These are phyloP conservation scores for Amaurobius ferox DNA, from an alignment of 2,888 invertebrate species.

Conservation along the genomic window DNA sequence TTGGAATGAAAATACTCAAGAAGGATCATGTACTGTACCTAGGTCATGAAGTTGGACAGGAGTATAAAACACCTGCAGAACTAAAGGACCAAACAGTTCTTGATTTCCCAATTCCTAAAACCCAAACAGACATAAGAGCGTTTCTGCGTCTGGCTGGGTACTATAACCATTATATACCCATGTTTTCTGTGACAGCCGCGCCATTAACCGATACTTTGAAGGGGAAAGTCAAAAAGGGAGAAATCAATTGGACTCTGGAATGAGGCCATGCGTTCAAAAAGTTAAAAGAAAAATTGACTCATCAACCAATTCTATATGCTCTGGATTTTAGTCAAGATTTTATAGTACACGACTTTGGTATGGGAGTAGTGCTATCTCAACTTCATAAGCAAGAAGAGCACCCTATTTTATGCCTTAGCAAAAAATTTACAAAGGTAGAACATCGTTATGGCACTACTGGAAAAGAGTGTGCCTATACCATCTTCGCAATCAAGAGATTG, in stretches of 20 bases:
- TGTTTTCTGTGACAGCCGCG: background rate
- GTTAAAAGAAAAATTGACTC: background rate
- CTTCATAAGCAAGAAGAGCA: no score
- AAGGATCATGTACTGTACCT: constrained; percentile 1
- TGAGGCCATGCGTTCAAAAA: background rate
- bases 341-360: no score
- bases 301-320: background rate
- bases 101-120: constrained; percentile 44
- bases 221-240: constrained; percentile 18
- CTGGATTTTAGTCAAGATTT: background rate
- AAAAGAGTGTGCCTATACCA: no score
- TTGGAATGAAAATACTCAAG: no score
- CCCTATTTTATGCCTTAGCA: no score
- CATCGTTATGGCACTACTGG: no score
- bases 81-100: constrained; percentile 18
- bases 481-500: no score
- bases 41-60: constrained; percentile 1
- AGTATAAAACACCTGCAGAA: background rate
- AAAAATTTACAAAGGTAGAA: no score
- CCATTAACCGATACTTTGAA: constrained; percentile 19
- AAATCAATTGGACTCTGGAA: background rate
- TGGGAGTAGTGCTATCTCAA: no score
- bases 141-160: constrained; percentile 51
- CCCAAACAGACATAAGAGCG: constrained; percentile 27
- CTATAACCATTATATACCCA: constrained; percentile 28